Conservation (phyloP, 2,113 vertebrate genomes). For the Pardalotus punctatus region DNA sequence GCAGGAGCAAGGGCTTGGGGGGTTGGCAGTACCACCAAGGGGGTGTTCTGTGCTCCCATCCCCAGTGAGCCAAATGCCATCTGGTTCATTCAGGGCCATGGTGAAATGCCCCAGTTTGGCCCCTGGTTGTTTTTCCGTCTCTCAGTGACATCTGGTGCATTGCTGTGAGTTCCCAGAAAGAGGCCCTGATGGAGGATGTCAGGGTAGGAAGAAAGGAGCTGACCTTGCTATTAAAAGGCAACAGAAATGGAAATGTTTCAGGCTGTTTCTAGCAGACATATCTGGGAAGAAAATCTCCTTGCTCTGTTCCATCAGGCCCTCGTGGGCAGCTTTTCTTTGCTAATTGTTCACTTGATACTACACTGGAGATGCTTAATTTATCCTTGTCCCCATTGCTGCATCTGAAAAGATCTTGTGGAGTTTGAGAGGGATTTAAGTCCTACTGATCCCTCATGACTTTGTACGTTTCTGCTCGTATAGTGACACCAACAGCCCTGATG, state of each 20-base stretch:
- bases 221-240: slow-evolving; percentile 39
- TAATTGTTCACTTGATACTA: not conserved
- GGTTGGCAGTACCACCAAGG: fast-evolving
- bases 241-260: slow-evolving; percentile 18
- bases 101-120: not conserved
- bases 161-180: slow-evolving; percentile 39
- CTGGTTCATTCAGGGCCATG: not conserved
- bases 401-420: not conserved
- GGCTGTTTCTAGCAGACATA: not conserved
- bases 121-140: slow-evolving; percentile 36
- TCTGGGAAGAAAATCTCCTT: not conserved
- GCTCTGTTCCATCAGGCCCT: not conserved
- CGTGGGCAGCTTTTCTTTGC: not conserved
- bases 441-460: not conserved
- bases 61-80: fast-evolving
- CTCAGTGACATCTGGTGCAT: not conserved
- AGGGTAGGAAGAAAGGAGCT: slow-evolving; percentile 15
- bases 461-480: fast-evolving
- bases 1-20: fast-evolving
- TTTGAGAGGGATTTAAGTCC: not conserved
- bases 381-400: fast-evolving
- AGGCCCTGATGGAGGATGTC: slow-evolving; percentile 35
- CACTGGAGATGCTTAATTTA: not conserved
- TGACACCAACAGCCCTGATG: not conserved
- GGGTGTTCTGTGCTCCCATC: not conserved